Evolutionary conservation across 2,888 invertebrate species (phyloP).

Genomic region (Agrilus biguttatus): DNA sequence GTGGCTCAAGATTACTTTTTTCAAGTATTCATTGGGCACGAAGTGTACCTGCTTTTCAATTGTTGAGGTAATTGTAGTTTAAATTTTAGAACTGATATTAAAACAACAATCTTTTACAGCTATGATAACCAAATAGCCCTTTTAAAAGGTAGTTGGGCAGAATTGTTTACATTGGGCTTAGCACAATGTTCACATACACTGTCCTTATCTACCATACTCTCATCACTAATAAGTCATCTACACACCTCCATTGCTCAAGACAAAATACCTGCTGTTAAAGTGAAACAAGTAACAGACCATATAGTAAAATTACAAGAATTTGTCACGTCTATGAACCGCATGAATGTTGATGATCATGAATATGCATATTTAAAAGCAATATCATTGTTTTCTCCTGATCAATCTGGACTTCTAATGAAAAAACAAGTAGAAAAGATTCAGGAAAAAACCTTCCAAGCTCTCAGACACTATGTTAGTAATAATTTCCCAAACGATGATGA

Average conservation of each 20-base stretch:
- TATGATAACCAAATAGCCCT: slow-evolving; percentile 71
- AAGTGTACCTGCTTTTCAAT: slow-evolving; percentile 68
- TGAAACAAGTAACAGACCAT: slow-evolving; percentile 58
- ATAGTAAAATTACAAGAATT: slow-evolving; percentile 66
- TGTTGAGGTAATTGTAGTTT: slow-evolving; percentile 46
- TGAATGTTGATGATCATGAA: slow-evolving; percentile 70
- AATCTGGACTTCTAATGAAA: slow-evolving; percentile 33
- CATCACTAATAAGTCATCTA: slow-evolving; percentile 68
- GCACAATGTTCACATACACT: slow-evolving; percentile 72
- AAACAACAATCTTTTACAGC: slow-evolving; percentile 33
- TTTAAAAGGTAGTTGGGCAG: slow-evolving; percentile 82
- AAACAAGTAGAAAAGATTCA: slow-evolving; percentile 45
- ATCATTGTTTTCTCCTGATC: slow-evolving; percentile 44
- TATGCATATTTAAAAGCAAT: slow-evolving; percentile 79
- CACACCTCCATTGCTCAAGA: slow-evolving; percentile 60
- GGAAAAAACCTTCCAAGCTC: slow-evolving; percentile 44
- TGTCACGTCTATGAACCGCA: slow-evolving; percentile 53
- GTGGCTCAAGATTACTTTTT: slow-evolving; percentile 81
- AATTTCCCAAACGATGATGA: slow-evolving; percentile 35
- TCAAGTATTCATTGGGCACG: slow-evolving; percentile 82
- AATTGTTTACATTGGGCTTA: slow-evolving; percentile 79
- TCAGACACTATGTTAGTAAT: slow-evolving; percentile 33
- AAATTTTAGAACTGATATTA: not conserved
- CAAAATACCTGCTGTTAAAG: slow-evolving; percentile 61
- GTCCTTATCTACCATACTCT: slow-evolving; percentile 66